Base-by-base conservation (phyloP, 1,140 invertebrate species). In the Hycleus cichorii region DNA sequence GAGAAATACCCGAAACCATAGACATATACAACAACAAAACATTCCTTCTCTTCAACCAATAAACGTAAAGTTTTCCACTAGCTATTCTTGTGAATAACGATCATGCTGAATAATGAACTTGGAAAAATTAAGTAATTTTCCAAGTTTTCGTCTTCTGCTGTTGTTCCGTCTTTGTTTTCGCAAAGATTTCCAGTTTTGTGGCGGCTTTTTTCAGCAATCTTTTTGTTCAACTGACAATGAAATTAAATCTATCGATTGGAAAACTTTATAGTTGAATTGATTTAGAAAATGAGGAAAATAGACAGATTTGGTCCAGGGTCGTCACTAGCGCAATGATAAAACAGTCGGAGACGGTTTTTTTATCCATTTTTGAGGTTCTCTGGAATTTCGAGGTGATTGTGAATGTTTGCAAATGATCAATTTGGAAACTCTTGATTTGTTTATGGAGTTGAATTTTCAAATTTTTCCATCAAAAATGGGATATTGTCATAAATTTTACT, bases 171-270 rank as follows among this genome's bases (percentile, higher is more conserved):
- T 39, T 57, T 18, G 12, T 26, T 56, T 55, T 39, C 12, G 25
- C 40, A 7, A n/a, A 42, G 9, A 42, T 42, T 51, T 51, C 25
- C 50, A 51, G 42, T 51, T 18, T 18, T 18, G 18, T 18, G 18
- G 1, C 18, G 18, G 18, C 18, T 18, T 18, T 18, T 18, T 18
- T 18, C 18, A 18, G 18, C 18, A 18, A 18, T 18, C 49, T 51
- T 39, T 46, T 47, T 55, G 44, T 47, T 55, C 45, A 55, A 47
- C 32, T 55, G 52, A 55, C 44, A 55, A 55, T 55, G 49, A 58
- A 61, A 55, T 58, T 57, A 58, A 61, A 52, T 57, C 45, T 47
- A 61, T 61, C 58, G 59, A 61, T 61, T 61, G 55, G 52, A 58
- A 61, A 61, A 61, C 55, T 61, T 61, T 57, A 32, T n/a, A 43